phyloP scores from a whole-genome alignment of 1,140 invertebrate species.

The Dendrolimus punctatus region DNA sequence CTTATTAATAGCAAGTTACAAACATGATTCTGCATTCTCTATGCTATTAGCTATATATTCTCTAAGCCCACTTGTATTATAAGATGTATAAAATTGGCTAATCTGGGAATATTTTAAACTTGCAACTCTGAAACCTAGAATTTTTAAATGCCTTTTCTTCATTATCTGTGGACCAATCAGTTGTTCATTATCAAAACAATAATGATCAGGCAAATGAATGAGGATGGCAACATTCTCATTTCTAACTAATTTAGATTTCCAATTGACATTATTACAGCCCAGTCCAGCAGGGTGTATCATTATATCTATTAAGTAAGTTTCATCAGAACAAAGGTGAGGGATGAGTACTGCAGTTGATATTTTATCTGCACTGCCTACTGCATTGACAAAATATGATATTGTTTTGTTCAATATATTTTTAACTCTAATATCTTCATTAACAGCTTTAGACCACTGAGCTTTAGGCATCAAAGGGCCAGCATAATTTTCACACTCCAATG shows the following conservation, averaged over 20 bases:
- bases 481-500: slow-evolving; percentile 75
- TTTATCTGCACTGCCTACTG: slow-evolving; percentile 58
- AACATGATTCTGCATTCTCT: slow-evolving; percentile 22
- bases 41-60: slow-evolving; percentile 36
- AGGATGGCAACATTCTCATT: slow-evolving; percentile 73
- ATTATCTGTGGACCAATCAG: slow-evolving; percentile 77
- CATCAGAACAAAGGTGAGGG: slow-evolving; percentile 71
- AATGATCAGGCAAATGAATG: slow-evolving; percentile 79
- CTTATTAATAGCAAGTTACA: slow-evolving; percentile 5
- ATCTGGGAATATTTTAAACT: slow-evolving; percentile 73
- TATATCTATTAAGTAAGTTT: slow-evolving; percentile 77
- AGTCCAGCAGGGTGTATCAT: slow-evolving; percentile 71
- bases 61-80: slow-evolving; percentile 35
- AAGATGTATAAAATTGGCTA: slow-evolving; percentile 54
- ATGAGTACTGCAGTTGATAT: slow-evolving; percentile 70
- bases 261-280: slow-evolving; percentile 49
- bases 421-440: slow-evolving; percentile 72
- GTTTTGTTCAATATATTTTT: slow-evolving; percentile 70
- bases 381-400: slow-evolving; percentile 47
- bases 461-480: slow-evolving; percentile 74
- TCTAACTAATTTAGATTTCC: slow-evolving; percentile 48
- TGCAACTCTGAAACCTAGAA: slow-evolving; percentile 77
- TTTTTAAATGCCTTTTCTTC: slow-evolving; percentile 75
- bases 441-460: slow-evolving; percentile 63
- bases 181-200: slow-evolving; percentile 68